Percentiles rank a stretch among this genome's conserved stretches.
These are phyloP conservation scores for Paradisaea rubra DNA, from an alignment of 2,113 vertebrate genomes.

Conservation along the genomic window DNA sequence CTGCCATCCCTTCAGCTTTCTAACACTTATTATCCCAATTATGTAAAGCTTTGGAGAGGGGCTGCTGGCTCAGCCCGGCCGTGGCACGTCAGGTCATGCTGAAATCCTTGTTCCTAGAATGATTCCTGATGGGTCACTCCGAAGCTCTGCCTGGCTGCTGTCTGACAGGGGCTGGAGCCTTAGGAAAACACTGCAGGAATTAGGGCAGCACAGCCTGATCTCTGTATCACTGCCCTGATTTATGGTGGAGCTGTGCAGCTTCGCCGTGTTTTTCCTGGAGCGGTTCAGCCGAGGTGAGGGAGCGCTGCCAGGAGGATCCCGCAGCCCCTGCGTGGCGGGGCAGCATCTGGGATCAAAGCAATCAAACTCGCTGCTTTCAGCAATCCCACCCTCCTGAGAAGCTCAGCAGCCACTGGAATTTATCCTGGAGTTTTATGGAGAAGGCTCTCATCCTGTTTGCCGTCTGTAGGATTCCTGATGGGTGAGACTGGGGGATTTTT, in stretches of 20 bases:
- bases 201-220: neutral
- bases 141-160: neutral
- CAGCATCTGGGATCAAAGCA: neutral
- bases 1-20: neutral
- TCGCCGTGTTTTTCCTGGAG: neutral
- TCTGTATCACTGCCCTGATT: neutral
- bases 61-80: neutral
- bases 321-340: neutral
- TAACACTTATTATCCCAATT: neutral
- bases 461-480: neutral
- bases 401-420: neutral
- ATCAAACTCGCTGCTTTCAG: neutral
- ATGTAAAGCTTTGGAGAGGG: neutral
- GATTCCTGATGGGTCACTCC: rapidly evolving
- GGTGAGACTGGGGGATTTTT: neutral
- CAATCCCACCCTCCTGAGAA: neutral
- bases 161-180: neutral
- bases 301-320: neutral
- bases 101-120: neutral
- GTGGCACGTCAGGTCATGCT: neutral
- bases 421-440: neutral
- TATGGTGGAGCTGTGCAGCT: neutral
- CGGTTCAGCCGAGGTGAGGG: neutral
- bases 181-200: neutral
- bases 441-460: neutral